Evolutionary conservation across 2,888 invertebrate species (phyloP).

Genomic region (Adelphocoris suturalis): DNA sequence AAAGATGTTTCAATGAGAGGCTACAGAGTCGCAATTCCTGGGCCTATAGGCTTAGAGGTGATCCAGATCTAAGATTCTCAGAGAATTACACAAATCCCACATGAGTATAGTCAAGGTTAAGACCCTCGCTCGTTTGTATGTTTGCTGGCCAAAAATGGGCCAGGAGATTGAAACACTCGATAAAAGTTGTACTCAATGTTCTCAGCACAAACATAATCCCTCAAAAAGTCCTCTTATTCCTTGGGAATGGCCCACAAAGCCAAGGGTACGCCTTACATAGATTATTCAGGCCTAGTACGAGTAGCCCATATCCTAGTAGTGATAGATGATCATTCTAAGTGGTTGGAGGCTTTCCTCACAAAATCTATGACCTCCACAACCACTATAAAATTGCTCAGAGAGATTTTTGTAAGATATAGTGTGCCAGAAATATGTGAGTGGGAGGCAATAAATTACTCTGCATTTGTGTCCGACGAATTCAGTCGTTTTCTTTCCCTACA

Average conservation of each 20-base stretch:
- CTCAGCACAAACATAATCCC: constrained; percentile 71
- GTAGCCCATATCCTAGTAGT: constrained; percentile 42
- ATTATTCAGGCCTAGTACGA: constrained; percentile 74
- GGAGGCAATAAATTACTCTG: background rate
- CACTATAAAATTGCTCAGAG: constrained; percentile 29
- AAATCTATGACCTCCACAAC: constrained; percentile 40
- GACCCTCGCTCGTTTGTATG: no score
- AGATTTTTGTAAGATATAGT: constrained; percentile 14
- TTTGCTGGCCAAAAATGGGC: no score
- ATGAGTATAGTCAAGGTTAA: no score
- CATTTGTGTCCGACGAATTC: constrained; percentile 19
- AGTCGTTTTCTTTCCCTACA: background rate
- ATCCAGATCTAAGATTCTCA: no score
- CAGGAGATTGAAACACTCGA: no score
- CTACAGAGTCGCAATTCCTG: no score
- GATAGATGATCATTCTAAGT: constrained; percentile 73
- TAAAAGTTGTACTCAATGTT: no score
- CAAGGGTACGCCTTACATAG: constrained; percentile 75
- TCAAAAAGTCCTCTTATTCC: constrained; percentile 71
- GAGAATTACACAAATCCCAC: no score
- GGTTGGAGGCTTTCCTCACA: constrained; percentile 24
- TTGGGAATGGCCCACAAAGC: constrained; percentile 74
- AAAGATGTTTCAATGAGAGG: no score
- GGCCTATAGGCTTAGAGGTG: no score
- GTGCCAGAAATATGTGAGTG: constrained; percentile 8